Percentiles rank a stretch among this genome's conserved stretches.
These are phyloP conservation scores for Hedya salicella DNA, from an alignment of 2,888 invertebrate species.

Conservation along the genomic window DNA sequence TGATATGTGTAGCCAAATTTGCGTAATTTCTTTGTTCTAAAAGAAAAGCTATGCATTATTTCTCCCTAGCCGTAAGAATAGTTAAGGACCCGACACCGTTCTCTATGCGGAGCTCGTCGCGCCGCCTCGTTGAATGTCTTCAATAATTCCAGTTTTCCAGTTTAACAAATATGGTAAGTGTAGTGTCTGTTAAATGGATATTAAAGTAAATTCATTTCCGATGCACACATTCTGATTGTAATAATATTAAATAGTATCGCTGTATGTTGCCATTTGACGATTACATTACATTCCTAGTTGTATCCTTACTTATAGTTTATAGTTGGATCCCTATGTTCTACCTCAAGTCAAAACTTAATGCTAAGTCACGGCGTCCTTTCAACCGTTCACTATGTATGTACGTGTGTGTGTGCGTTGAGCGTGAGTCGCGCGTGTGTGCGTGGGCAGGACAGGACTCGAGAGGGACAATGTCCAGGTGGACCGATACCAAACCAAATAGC, in stretches of 20 bases:
- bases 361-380: constrained; percentile 78
- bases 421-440: constrained; percentile 22
- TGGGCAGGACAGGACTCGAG: neutral
- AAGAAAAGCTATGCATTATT: constrained; percentile 83
- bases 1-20: constrained; percentile 85
- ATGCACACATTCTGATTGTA: constrained; percentile 65
- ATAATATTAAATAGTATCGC: constrained; percentile 74
- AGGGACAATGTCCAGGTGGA: constrained; percentile 44
- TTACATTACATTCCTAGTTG: constrained; percentile 83
- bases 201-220: constrained; percentile 58
- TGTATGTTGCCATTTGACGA: constrained; percentile 79
- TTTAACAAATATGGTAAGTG: constrained; percentile 51
- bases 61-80: constrained; percentile 72
- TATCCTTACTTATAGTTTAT: constrained; percentile 75
- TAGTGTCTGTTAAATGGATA: constrained; percentile 38
- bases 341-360: constrained; percentile 79
- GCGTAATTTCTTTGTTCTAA: constrained; percentile 85
- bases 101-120: constrained; percentile 50
- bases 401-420: constrained; percentile 44
- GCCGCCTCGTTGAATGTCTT: constrained; percentile 53
- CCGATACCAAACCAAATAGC: constrained; percentile 81
- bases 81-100: constrained; percentile 56
- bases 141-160: constrained; percentile 62
- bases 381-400: constrained; percentile 53
- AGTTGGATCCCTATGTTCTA: constrained; percentile 80